Base-by-base conservation (phyloP, 1,140 invertebrate species). In the Pseudomyrmex cubaensis region DNA sequence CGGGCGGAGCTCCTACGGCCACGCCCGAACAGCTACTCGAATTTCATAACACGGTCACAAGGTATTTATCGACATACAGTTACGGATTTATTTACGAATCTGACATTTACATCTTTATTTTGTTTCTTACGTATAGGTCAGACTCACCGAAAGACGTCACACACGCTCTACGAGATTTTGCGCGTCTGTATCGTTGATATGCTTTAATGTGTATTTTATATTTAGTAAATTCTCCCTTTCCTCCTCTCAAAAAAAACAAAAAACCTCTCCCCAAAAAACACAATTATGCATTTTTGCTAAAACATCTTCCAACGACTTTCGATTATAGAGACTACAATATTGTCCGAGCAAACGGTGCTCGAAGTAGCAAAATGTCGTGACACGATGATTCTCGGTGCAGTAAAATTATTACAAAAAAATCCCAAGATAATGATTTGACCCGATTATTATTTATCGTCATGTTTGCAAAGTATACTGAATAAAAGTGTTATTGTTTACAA, bases 21-120 rank as follows among this genome's bases (percentile, higher is more conserved):
- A 98, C 98, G 9, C 96, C 96, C 12, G 96, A 97, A 85, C 98
- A 99, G 93, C 94, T 99, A 76, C 95, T 96, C 90, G 97, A 98
- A 90, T 98, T 99, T 92, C 98, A 98, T 92, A 96, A 95, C 84
- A 95, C 95, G 73, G 95, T 98, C 56, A 95, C 96, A 44, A 96
- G 95, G 97, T 98, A 94, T 13, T 35, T 35, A 35, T 35, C 35
- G 17, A 25, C 70, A 15, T 44, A 73, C 4, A 56, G 52, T 35
- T 73, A 44, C 50, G 12, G 4, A 35, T 35, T 35, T 35, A 35
- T 7, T 35, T 9, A 25, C n/a, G 10, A 61, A 17, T 57, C 15
- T 4, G 62, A 20, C 17, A n/a, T 48, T 61, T 9, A 74, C 2
- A 57, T 20, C 74, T 87, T 72, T 1, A 59, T 12, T 13, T 20